phyloP scores from a whole-genome alignment of 2,888 invertebrate species.

The Choreutis nemorana region DNA sequence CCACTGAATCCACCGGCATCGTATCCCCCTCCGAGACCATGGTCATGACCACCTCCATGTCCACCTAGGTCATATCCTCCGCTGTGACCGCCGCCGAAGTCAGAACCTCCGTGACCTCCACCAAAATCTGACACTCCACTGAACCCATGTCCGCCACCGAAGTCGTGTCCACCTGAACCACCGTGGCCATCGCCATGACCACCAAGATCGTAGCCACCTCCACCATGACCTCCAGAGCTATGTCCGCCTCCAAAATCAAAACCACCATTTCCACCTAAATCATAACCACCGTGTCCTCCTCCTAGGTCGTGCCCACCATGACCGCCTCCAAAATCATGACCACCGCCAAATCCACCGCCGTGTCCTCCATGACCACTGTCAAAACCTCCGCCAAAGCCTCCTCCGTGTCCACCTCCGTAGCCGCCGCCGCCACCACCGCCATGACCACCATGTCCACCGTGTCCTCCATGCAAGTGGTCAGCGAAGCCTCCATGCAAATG shows the following conservation, averaged over 20 bases:
- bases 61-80: slow-evolving; percentile 19
- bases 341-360: slow-evolving; percentile 16
- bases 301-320: slow-evolving; percentile 14
- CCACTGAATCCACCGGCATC: slow-evolving; percentile 12
- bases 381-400: slow-evolving; percentile 14
- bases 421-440: slow-evolving; percentile 10
- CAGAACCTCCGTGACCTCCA: slow-evolving; percentile 19
- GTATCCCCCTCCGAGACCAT: slow-evolving; percentile 11
- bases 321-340: slow-evolving; percentile 9
- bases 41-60: slow-evolving; percentile 22
- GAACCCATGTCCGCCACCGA: slow-evolving; percentile 14
- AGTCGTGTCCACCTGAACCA: slow-evolving; percentile 11
- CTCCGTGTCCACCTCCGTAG: slow-evolving; percentile 11
- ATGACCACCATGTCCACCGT: slow-evolving; percentile 13
- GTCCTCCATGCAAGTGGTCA: slow-evolving; percentile 29
- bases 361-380: slow-evolving; percentile 16
- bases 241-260: slow-evolving; percentile 13
- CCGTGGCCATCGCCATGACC: slow-evolving; percentile 10
- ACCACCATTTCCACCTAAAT: slow-evolving; percentile 12
- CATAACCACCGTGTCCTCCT: slow-evolving; percentile 18
- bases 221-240: slow-evolving; percentile 8
- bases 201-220: slow-evolving; percentile 13
- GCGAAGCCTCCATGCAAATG: slow-evolving; percentile 35
- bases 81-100: slow-evolving; percentile 18
- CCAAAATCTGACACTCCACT: slow-evolving; percentile 4